Conservation (phyloP, 2,888 invertebrate species). For the Agelastica alni region DNA sequence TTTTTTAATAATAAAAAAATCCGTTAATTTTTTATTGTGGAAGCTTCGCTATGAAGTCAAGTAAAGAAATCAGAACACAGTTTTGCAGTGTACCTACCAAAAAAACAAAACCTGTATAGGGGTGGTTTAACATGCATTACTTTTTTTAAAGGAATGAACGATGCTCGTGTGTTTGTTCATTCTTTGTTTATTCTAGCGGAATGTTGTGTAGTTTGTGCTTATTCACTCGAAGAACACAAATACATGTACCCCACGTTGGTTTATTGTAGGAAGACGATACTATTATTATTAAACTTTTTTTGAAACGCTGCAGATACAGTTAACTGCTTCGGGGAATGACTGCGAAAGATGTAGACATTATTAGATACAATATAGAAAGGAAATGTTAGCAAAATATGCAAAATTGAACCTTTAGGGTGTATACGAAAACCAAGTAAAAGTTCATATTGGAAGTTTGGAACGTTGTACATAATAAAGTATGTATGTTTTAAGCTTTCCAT, state of each 20-base stretch:
- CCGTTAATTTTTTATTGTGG: no score
- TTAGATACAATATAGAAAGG: constrained; percentile 5
- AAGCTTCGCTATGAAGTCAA: no score
- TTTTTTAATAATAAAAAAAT: no score
- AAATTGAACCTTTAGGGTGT: constrained; percentile 7
- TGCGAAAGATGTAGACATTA: constrained; percentile 8
- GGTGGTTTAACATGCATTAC: background rate
- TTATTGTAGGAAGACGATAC: constrained; percentile 15
- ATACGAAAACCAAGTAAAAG: constrained; percentile 3
- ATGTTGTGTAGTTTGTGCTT: constrained; percentile 11
- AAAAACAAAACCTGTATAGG: no score
- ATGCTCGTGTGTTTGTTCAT: constrained; percentile 10
- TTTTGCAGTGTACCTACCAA: no score
- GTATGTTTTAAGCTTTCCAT: no score
- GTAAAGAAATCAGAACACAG: no score
- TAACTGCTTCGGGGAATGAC: background rate
- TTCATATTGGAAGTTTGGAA: background rate
- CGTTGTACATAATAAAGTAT: background rate
- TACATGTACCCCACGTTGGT: constrained; percentile 11
- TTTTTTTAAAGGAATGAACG: background rate
- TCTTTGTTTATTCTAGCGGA: constrained; percentile 16
- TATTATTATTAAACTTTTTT: constrained; percentile 19
- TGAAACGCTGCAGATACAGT: constrained; percentile 3
- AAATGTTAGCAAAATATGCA: constrained; percentile 7
- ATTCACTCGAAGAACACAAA: constrained; percentile 14